phyloP scores from a whole-genome alignment of 2,888 invertebrate genomes.

The Coleophora flavipennella region DNA sequence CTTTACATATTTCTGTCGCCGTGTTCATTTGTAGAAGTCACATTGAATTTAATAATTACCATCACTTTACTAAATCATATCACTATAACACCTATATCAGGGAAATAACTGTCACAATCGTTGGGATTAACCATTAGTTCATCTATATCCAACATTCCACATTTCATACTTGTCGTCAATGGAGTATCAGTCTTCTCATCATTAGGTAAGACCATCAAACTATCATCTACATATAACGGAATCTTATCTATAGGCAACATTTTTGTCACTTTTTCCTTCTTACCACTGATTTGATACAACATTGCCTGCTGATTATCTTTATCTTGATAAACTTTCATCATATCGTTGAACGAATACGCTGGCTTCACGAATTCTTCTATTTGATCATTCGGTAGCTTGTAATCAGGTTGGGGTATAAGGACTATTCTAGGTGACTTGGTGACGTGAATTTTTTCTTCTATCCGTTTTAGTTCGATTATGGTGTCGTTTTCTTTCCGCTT shows the following conservation, averaged over 20 bases:
- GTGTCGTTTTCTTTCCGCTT: constrained; percentile 23
- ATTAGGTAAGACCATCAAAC: not conserved
- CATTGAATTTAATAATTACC: too few species aligned
- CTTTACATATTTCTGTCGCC: too few species aligned
- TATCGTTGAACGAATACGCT: constrained; percentile 11
- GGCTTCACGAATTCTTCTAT: constrained; percentile 23
- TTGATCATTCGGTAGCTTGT: constrained; percentile 17
- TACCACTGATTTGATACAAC: not conserved
- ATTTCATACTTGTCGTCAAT: not conserved
- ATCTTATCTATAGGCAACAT: not conserved
- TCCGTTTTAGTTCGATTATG: constrained; percentile 25
- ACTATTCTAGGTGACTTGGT: constrained; percentile 10
- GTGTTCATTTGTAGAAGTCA: too few species aligned
- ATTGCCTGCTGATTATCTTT: constrained; percentile 1
- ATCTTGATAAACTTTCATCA: constrained; percentile 4
- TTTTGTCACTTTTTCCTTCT: constrained; percentile 1
- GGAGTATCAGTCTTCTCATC: not conserved
- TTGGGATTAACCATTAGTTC: too few species aligned
- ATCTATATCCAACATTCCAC: not conserved
- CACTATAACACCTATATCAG: not conserved
- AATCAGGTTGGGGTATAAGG: constrained; percentile 16
- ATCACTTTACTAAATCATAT: not conserved
- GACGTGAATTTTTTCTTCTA: constrained; percentile 28
- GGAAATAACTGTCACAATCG: not conserved
- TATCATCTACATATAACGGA: not conserved